Conservation (phyloP, 2,888 invertebrate species). For the Drosophila eohydei region DNA sequence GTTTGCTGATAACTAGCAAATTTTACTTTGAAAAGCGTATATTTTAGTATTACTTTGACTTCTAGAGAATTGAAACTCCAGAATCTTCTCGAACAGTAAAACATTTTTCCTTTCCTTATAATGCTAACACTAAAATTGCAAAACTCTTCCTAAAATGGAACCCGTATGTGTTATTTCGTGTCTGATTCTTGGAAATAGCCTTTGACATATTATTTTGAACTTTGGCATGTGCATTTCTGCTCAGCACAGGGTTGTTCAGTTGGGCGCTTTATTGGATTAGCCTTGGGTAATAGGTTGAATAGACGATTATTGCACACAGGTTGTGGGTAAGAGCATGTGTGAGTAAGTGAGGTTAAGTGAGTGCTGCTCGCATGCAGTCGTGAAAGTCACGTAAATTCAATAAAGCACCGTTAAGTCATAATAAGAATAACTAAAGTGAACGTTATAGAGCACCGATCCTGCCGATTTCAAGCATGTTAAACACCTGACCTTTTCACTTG, state of each 20-base stretch:
- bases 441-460: slow-evolving; percentile 3
- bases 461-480: slow-evolving; percentile 13
- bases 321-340: slow-evolving; percentile 15
- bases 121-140: not conserved
- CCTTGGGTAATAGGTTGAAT: slow-evolving; percentile 66
- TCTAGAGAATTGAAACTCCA: not conserved
- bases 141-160: not conserved
- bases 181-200: not conserved
- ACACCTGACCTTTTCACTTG: slow-evolving; percentile 53
- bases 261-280: slow-evolving; percentile 70
- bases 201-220: slow-evolving; percentile 6
- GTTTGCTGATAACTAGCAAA: not conserved
- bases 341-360: slow-evolving; percentile 55
- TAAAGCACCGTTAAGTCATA: slow-evolving; percentile 13
- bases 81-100: not conserved
- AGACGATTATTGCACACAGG: slow-evolving; percentile 72
- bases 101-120: not conserved
- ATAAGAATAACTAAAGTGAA: not conserved
- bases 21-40: not conserved
- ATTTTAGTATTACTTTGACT: not conserved
- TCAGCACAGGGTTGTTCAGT: slow-evolving; percentile 27
- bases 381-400: slow-evolving; percentile 15
- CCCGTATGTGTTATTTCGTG: not conserved
- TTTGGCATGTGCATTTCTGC: slow-evolving; percentile 12
- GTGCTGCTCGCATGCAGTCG: slow-evolving; percentile 7